Evolutionary conservation across 2,113 vertebrate species (phyloP).

Genomic region (Ceyx cyanopectus): DNA sequence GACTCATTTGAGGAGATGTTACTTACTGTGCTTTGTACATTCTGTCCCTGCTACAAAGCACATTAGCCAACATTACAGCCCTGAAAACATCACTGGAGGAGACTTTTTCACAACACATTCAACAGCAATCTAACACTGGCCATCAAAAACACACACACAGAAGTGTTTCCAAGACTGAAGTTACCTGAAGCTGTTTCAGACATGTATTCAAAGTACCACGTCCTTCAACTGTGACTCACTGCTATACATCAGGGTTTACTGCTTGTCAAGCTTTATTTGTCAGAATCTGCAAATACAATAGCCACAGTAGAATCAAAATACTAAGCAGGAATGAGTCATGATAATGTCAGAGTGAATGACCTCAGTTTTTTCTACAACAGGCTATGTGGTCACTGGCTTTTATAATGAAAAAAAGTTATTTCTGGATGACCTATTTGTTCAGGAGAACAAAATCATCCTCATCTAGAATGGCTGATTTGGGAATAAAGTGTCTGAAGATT

Average conservation of each 20-base stretch:
- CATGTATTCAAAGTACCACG: not conserved
- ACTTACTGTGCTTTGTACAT: not conserved
- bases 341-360: conserved; percentile 3
- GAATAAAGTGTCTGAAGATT: not conserved
- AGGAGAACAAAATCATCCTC: not conserved
- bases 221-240: not conserved
- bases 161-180: not conserved
- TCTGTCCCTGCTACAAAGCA: not conserved
- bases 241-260: not conserved
- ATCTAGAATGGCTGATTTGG: not conserved
- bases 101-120: not conserved
- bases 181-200: not conserved
- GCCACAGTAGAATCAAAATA: conserved; percentile 3
- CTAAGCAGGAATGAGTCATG: conserved; percentile 33
- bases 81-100: not conserved
- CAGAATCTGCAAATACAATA: conserved; percentile 13
- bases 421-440: not conserved
- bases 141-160: not conserved
- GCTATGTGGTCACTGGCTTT: not conserved
- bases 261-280: conserved; percentile 40
- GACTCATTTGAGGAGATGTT: not conserved
- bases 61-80: not conserved
- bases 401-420: not conserved
- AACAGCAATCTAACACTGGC: not conserved
- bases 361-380: not conserved